Evolutionary conservation across 2,113 vertebrate genomes (phyloP).

Genomic region (Archilochus colubris): DNA sequence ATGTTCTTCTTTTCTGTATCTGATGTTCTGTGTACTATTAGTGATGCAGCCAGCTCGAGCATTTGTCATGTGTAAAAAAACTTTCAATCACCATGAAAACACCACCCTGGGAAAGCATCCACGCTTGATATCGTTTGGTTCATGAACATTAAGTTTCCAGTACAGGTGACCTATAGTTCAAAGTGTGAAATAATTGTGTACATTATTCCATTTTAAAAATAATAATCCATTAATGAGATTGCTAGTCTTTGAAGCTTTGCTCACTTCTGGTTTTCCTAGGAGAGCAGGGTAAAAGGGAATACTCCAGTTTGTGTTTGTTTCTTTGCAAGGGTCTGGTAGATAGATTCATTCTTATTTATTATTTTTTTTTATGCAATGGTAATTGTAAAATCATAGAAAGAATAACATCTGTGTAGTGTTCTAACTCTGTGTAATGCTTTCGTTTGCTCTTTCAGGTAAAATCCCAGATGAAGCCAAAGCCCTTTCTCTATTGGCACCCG

Average conservation of each 20-base stretch:
- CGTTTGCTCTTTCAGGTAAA: slow-evolving; percentile 91
- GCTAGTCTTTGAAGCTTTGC: slow-evolving; percentile 81
- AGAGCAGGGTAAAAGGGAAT: slow-evolving; percentile 83
- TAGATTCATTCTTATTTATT: slow-evolving; percentile 76
- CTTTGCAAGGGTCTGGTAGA: slow-evolving; percentile 80
- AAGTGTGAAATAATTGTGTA: slow-evolving; percentile 99
- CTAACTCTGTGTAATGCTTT: slow-evolving; percentile 76
- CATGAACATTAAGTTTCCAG: slow-evolving; percentile 99
- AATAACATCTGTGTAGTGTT: slow-evolving; percentile 60
- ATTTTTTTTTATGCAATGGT: slow-evolving; percentile 77
- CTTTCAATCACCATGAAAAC: slow-evolving; percentile 99
- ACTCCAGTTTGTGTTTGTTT: slow-evolving; percentile 79
- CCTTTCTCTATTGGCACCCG: slow-evolving; percentile 92
- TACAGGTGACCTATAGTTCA: slow-evolving; percentile 99
- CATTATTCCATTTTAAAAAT: slow-evolving; percentile 88
- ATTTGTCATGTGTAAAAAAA: slow-evolving; percentile 99
- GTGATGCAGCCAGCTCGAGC: slow-evolving; percentile 99
- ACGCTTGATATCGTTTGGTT: slow-evolving; percentile 99
- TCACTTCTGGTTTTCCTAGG: slow-evolving; percentile 85
- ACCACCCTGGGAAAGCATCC: slow-evolving; percentile 96
- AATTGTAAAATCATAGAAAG: slow-evolving; percentile 77
- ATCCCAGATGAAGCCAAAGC: slow-evolving; percentile 98
- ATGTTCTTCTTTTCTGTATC: slow-evolving; percentile 99
- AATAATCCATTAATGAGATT: slow-evolving; percentile 85
- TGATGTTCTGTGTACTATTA: slow-evolving; percentile 99